A percentile compares a stretch with the other conserved stretches of the same genome.
Evolutionary conservation across 2,888 invertebrate species (phyloP).

Genomic region (Mythimna albipuncta): DNA sequence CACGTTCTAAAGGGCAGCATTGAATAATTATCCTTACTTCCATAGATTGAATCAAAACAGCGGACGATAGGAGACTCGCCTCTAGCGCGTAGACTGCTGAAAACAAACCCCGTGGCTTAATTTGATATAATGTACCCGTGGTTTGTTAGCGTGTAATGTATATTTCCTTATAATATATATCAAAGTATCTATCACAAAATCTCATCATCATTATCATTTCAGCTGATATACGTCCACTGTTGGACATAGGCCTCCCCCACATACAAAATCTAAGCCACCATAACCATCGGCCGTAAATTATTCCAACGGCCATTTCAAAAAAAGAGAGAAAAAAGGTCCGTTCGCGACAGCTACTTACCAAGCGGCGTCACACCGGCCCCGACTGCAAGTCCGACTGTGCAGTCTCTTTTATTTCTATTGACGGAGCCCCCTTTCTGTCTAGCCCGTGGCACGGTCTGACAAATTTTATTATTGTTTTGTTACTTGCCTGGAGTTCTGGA

Average conservation of each 20-base stretch:
- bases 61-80: too few relatives aligned
- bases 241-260: too few relatives aligned
- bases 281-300: slow-evolving; percentile 11
- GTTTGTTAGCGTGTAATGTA: too few relatives aligned
- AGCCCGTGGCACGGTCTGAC: slow-evolving; percentile 63
- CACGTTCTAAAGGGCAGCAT: too few relatives aligned
- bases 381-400: slow-evolving; percentile 67
- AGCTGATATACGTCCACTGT: too few relatives aligned
- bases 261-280: not conserved
- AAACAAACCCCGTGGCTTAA: too few relatives aligned
- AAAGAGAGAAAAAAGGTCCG: not conserved
- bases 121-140: too few relatives aligned
- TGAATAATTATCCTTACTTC: not conserved
- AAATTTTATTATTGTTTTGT: slow-evolving; percentile 71
- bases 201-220: too few relatives aligned
- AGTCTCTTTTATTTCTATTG: slow-evolving; percentile 78
- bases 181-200: not conserved
- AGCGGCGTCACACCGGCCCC: slow-evolving; percentile 57
- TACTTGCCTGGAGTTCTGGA: slow-evolving; percentile 28
- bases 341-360: slow-evolving; percentile 65
- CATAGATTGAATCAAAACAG: too few relatives aligned
- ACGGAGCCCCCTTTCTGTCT: slow-evolving; percentile 72
- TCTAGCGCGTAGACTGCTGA: too few relatives aligned
- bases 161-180: too few relatives aligned
- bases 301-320: slow-evolving; percentile 14